Evolutionary conservation across 2,888 invertebrate species (phyloP).

Genomic region (Eristalinus sepulchralis): DNA sequence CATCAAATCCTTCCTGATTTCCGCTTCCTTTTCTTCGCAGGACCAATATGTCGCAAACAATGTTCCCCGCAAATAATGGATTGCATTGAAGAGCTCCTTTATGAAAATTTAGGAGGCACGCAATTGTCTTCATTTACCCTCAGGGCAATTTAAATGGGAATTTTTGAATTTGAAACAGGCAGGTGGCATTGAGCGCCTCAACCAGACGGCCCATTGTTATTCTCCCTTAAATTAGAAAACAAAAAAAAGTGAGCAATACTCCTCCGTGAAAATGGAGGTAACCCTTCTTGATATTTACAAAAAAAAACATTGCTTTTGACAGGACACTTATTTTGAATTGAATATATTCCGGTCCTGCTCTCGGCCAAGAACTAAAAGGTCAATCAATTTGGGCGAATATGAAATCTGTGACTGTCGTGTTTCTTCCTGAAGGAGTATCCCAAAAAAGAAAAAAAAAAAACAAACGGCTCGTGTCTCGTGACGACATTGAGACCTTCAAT

Average conservation of each 20-base stretch:
- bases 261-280: neutral
- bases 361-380: neutral
- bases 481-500: no score
- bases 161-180: neutral
- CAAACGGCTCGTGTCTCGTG: no score
- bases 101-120: neutral
- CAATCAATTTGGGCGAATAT: neutral
- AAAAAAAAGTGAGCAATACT: neutral
- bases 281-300: neutral
- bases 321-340: neutral
- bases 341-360: neutral
- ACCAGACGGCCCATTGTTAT: neutral
- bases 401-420: no score
- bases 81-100: neutral
- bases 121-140: neutral
- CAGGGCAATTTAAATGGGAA: neutral
- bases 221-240: neutral
- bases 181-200: neutral
- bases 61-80: neutral
- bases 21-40: neutral
- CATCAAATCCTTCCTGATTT: no score
- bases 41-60: neutral
- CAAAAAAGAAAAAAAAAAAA: no score
- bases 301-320: no score
- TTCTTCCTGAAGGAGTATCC: no score